A percentile compares a stretch with the other conserved stretches of the same genome.
These are phyloP conservation scores for Buteo buteo DNA, from an alignment of 2,113 vertebrate genomes.

Conservation along the genomic window DNA sequence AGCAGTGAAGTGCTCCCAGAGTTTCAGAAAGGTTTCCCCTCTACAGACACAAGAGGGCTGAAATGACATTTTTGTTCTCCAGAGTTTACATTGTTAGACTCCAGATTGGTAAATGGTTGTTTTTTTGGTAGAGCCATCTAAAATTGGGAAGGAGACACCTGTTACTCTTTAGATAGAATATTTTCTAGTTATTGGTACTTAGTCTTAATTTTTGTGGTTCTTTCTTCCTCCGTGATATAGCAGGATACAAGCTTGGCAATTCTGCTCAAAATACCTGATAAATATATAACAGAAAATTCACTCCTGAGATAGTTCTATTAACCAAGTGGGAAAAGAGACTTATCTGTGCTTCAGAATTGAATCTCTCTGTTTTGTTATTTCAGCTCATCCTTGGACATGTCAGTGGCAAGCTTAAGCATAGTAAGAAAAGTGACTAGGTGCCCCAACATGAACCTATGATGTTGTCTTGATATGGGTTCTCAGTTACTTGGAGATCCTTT, in stretches of 20 bases:
- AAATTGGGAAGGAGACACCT: not conserved
- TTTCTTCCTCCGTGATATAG: not conserved
- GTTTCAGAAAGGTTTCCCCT: not conserved
- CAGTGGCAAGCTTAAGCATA: not conserved
- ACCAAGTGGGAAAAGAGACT: not conserved
- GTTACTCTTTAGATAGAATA: not conserved
- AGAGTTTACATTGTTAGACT: rapidly evolving
- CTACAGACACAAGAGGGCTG: not conserved
- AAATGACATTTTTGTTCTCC: not conserved
- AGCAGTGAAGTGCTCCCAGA: not conserved
- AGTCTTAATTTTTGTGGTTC: not conserved
- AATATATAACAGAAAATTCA: not conserved
- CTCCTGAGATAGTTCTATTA: not conserved
- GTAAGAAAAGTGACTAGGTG: not conserved
- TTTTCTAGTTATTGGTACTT: not conserved
- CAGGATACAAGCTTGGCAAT: not conserved
- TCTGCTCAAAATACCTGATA: not conserved
- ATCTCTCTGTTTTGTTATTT: not conserved
- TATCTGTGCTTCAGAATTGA: not conserved
- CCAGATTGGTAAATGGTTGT: not conserved
- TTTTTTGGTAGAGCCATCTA: not conserved
- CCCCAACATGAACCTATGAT: rapidly evolving
- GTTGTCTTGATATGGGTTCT: not conserved
- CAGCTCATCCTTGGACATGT: not conserved
- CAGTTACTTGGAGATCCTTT: not conserved